Evolutionary conservation across 2,888 invertebrate genomes (phyloP).

Genomic region (Chalcosyrphus nemorum): DNA sequence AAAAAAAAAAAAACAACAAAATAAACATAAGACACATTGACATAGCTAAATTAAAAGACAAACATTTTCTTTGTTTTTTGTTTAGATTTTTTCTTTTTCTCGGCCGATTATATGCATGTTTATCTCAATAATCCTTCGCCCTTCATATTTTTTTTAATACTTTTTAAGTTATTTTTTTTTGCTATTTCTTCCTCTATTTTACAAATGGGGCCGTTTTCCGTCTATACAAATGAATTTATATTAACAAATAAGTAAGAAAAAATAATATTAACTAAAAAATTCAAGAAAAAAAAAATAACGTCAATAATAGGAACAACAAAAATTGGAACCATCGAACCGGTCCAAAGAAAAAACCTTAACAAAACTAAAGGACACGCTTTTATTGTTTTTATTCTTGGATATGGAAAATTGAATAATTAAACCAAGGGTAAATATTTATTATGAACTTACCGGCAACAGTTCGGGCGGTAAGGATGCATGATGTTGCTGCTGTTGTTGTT

Average conservation of each 20-base stretch:
- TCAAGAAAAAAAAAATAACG: constrained; percentile 22
- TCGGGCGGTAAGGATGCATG: constrained; percentile 81
- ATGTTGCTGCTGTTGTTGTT: constrained; percentile 80
- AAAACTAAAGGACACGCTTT: constrained; percentile 74
- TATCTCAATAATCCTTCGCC: constrained; percentile 79
- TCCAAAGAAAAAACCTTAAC: constrained; percentile 83
- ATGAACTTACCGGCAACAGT: constrained; percentile 81
- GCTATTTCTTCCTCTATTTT: constrained; percentile 45
- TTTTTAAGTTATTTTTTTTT: constrained; percentile 73
- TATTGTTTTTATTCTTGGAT: constrained; percentile 17
- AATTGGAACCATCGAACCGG: constrained; percentile 82
- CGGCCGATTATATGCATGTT: constrained; percentile 78
- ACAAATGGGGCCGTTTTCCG: constrained; percentile 26
- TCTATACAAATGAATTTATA: constrained; percentile 20
- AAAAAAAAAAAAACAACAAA: constrained; percentile 65
- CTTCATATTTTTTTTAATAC: constrained; percentile 74
- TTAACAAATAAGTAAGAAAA: constrained; percentile 19
- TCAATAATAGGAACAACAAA: constrained; percentile 67
- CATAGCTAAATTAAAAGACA: constrained; percentile 54
- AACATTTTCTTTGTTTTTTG: constrained; percentile 74
- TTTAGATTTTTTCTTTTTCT: constrained; percentile 83
- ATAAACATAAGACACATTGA: constrained; percentile 56
- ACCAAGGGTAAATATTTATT: neutral
- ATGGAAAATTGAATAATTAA: constrained; percentile 5
- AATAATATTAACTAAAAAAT: constrained; percentile 28